Percentiles rank a stretch among this genome's conserved stretches.
These are phyloP conservation scores for Pseudobourletiella spinata DNA, from an alignment of 1,140 invertebrate genomes.

Conservation along the genomic window DNA sequence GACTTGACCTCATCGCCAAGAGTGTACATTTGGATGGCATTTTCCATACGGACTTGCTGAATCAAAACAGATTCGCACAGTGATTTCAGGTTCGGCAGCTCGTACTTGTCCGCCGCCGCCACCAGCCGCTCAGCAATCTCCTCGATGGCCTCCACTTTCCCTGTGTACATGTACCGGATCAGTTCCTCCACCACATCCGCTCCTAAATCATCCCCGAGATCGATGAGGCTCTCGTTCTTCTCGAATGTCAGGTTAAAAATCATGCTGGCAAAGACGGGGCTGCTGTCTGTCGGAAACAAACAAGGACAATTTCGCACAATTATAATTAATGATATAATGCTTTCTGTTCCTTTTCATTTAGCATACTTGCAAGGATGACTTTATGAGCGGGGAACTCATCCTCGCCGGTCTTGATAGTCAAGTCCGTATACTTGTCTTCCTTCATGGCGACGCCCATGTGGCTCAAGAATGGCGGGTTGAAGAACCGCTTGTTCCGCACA, in stretches of 20 bases:
- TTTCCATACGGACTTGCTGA: conserved; percentile 15
- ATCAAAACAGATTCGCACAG: conserved; percentile 21
- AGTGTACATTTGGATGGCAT: conserved; percentile 26
- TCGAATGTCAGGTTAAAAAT: conserved; percentile 23
- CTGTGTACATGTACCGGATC: conserved; percentile 29
- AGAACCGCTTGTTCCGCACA: neutral
- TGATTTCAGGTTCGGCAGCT: conserved; percentile 19
- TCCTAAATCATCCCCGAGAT: conserved; percentile 23
- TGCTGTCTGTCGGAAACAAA: conserved; percentile 18
- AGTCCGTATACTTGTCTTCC: conserved; percentile 23
- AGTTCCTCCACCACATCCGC: conserved; percentile 23
- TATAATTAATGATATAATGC: neutral
- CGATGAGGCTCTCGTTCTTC: conserved; percentile 22
- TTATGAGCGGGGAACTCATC: conserved; percentile 27
- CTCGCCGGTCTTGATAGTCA: conserved; percentile 25
- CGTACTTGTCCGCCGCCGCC: conserved; percentile 16
- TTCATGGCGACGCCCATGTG: conserved; percentile 15
- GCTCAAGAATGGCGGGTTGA: conserved; percentile 18
- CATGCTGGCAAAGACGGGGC: conserved; percentile 26
- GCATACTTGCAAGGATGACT: conserved; percentile 24
- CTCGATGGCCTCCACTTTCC: conserved; percentile 18
- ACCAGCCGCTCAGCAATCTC: conserved; percentile 23
- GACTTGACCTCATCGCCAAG: conserved; percentile 16
- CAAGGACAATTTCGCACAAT: neutral
- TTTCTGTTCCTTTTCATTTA: neutral